Base-by-base conservation (phyloP, 2,888 invertebrate species). In the Resseliella maxima region DNA sequence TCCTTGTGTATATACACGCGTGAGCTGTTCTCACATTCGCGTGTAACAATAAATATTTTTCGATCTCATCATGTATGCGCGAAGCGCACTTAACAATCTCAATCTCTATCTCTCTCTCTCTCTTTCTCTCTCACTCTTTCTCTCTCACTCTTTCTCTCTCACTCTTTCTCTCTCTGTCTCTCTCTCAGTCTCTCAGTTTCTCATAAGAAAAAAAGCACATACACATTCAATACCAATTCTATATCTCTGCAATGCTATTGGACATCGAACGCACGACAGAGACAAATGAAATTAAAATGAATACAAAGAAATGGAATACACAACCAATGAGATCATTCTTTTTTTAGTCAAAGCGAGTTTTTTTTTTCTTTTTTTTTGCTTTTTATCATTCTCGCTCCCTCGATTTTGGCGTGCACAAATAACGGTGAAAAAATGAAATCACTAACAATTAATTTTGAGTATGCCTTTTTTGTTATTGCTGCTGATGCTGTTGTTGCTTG, bases 371-470 rank as follows among this genome's bases (percentile, higher is more conserved):
- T 21, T 36, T 15, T 18, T 81, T 15, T 18, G 2, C 18, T 8
- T 18, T 3, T 81, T 2, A 2, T 81, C 18, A 35, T 72, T 72
- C 72, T 72, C 72, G 72, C 83, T 36, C 83, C n/a, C 38, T 38
- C 24, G 21, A 83, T 83, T 83, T 83, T 83, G 83, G 38, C 83
- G 83, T 83, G 83, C 83, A 83, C 83, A 83, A 36, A 36, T 83
- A 83, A 83, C 83, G 83, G 83, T 83, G 38, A 83, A 83, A 83
- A 83, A 83, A 83, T 83, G 83, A 83, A 83, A 83, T 83, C 83
- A 83, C 83, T 38, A 83, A 83, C 83, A 83, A 83, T 83, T 83
- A 83, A 83, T 38, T 83, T 83, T 38, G 83, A 83, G 38, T 36
- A 83, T 83, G 36, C 2, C 24, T n/a, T 18, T 64, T 21, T 64